phyloP scores from a whole-genome alignment of 2,113 vertebrate genomes.

The Tringa solitaria region DNA sequence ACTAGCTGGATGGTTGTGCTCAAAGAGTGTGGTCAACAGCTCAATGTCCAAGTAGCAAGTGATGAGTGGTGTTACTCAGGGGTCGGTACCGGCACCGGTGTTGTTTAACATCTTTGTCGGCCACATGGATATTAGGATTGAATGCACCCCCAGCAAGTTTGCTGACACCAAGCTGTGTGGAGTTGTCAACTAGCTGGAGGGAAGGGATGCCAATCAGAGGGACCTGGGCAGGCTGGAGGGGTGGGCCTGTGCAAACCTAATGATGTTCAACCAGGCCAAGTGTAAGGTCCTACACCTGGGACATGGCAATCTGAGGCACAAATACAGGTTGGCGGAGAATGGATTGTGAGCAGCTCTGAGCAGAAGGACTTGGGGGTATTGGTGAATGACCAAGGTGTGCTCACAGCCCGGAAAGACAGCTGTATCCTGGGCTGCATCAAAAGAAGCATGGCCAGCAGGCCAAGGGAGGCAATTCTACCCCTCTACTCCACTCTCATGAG shows the following conservation, averaged over 20 bases:
- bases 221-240: neutral
- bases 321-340: neutral
- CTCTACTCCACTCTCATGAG: neutral
- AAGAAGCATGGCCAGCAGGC: neutral
- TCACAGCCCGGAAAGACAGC: neutral
- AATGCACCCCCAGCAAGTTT: neutral
- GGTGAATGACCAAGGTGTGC: neutral
- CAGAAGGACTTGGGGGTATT: neutral
- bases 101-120: neutral
- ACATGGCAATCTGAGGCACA: neutral
- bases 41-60: neutral
- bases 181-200: neutral
- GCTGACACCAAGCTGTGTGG: neutral
- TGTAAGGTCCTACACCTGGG: too few species aligned
- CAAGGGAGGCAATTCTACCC: neutral
- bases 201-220: neutral
- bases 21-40: neutral
- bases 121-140: neutral
- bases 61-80: neutral
- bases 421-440: neutral
- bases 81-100: neutral
- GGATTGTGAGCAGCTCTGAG: neutral
- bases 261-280: neutral
- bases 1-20: neutral
- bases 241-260: neutral